Conservation (phyloP, 2,113 vertebrate species). For the Archocentrus centrarchus region DNA sequence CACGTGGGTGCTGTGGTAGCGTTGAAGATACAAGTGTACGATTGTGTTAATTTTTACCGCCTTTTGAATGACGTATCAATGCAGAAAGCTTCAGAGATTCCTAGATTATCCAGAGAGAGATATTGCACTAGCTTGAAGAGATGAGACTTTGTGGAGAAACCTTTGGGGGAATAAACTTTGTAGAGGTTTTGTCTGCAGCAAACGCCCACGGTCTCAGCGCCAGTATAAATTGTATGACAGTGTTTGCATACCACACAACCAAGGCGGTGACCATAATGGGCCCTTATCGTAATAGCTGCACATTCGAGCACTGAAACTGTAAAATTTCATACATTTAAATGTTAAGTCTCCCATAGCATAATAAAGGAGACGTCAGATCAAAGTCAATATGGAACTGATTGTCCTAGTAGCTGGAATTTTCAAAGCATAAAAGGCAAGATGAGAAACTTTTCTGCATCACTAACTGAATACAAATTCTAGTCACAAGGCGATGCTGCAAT, state of each 20-base stretch:
- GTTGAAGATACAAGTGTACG: background rate
- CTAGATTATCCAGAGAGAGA: background rate
- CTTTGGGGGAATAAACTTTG: background rate
- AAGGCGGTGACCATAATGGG: background rate
- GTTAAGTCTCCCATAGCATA: background rate
- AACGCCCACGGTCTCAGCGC: background rate
- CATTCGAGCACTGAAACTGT: background rate
- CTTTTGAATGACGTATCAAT: background rate
- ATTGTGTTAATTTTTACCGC: background rate
- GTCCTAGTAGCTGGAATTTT: background rate
- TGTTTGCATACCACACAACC: background rate
- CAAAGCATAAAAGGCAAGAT: rapidly evolving
- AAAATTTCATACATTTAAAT: background rate
- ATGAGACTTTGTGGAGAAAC: background rate
- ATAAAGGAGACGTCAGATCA: background rate
- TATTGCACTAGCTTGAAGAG: background rate
- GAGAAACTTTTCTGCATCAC: background rate
- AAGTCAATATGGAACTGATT: background rate
- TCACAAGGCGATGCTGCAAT: background rate
- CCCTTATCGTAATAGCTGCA: background rate
- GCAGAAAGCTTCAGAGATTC: background rate
- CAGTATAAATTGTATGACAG: background rate
- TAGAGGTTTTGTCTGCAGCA: background rate
- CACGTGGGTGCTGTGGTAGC: background rate
- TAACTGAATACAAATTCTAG: background rate